Evolutionary conservation across 2,888 invertebrate genomes (phyloP).

Genomic region (Lathronympha strigana): DNA sequence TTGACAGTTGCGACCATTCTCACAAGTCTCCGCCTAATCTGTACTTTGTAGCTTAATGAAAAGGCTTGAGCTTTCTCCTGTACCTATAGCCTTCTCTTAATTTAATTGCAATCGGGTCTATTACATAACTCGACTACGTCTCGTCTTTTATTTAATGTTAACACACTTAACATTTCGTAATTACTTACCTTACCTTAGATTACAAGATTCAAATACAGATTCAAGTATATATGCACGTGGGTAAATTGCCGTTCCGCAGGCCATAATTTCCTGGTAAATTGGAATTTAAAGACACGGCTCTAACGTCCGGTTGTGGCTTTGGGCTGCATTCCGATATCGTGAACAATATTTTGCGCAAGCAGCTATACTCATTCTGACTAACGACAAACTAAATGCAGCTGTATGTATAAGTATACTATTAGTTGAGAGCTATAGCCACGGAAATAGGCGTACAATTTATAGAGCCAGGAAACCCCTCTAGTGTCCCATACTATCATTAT

Average conservation of each 20-base stretch:
- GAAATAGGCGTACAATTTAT: too few relatives aligned
- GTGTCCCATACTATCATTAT: too few relatives aligned
- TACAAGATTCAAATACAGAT: constrained; percentile 1
- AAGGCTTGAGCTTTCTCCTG: neutral
- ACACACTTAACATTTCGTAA: neutral
- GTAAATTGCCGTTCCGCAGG: constrained; percentile 11
- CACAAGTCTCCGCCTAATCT: neutral
- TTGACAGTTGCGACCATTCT: neutral
- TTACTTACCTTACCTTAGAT: neutral
- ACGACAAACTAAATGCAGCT: constrained; percentile 20
- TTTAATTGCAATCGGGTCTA: too few relatives aligned
- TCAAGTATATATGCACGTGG: neutral
- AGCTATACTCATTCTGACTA: constrained; percentile 39
- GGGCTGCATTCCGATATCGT: constrained; percentile 55
- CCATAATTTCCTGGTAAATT: constrained; percentile 27
- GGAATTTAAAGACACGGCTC: constrained; percentile 32
- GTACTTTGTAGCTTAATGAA: neutral
- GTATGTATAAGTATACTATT: neutral
- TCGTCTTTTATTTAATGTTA: too few relatives aligned
- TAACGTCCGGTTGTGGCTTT: constrained; percentile 45
- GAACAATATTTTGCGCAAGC: constrained; percentile 58
- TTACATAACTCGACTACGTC: too few relatives aligned
- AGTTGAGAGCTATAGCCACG: too few relatives aligned
- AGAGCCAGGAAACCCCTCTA: too few relatives aligned
- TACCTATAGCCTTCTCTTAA: too few relatives aligned